phyloP scores from a whole-genome alignment of 1,140 invertebrate genomes.

The Drosophila willistoni region DNA sequence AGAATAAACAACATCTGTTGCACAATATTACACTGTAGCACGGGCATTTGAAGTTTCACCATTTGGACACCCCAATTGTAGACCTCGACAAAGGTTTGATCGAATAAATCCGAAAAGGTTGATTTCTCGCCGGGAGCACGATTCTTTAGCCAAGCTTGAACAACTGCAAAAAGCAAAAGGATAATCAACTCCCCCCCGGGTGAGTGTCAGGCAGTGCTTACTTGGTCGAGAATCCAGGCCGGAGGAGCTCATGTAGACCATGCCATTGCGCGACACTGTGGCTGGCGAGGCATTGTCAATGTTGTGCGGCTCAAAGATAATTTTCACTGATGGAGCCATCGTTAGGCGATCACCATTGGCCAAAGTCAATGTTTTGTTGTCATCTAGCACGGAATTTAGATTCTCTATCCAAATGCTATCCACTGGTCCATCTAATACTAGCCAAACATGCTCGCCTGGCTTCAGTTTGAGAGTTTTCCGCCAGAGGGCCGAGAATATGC shows the following conservation, averaged over 20 bases:
- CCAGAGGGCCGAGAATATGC: slow-evolving; percentile 98
- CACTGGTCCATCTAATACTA: slow-evolving; percentile 97
- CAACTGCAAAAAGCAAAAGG: slow-evolving; percentile 75
- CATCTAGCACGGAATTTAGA: slow-evolving; percentile 97
- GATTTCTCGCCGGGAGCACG: slow-evolving; percentile 89
- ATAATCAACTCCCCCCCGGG: no score
- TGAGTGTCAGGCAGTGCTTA: slow-evolving; percentile 45
- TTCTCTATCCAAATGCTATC: slow-evolving; percentile 99
- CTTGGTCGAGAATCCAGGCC: slow-evolving; percentile 95
- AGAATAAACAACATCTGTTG: slow-evolving; percentile 91
- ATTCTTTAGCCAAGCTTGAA: slow-evolving; percentile 92
- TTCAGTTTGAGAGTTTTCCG: slow-evolving; percentile 95
- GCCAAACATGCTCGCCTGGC: slow-evolving; percentile 94
- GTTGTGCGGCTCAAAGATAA: slow-evolving; percentile 98
- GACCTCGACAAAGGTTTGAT: slow-evolving; percentile 90
- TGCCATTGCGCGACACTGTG: slow-evolving; percentile 97
- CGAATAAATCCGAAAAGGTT: slow-evolving; percentile 91
- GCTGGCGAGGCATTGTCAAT: slow-evolving; percentile 98
- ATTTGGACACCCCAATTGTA: slow-evolving; percentile 94
- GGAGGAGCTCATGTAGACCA: slow-evolving; percentile 99
- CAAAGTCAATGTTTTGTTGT: slow-evolving; percentile 96
- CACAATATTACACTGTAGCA: slow-evolving; percentile 96
- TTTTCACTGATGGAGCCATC: slow-evolving; percentile 96
- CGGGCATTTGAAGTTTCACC: slow-evolving; percentile 91
- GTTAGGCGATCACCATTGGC: slow-evolving; percentile 96